Conservation (phyloP, 2,113 vertebrate genomes). For the Oxyura jamaicensis region DNA sequence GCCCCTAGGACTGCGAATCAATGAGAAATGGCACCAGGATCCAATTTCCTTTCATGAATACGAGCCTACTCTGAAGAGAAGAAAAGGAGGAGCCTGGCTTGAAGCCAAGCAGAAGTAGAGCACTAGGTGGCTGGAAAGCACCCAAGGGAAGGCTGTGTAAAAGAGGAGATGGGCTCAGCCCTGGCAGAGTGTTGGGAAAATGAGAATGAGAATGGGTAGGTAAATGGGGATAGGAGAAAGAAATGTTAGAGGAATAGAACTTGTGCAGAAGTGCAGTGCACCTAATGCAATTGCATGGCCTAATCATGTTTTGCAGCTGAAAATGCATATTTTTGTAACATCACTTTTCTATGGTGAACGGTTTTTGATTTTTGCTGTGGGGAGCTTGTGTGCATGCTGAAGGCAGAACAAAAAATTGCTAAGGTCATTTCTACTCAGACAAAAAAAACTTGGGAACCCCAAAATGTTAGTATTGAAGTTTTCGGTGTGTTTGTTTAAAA, state of each 20-base stretch:
- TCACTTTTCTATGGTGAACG: neutral
- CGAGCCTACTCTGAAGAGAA: neutral
- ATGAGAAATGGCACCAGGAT: neutral
- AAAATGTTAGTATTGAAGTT: neutral
- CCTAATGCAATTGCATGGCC: neutral
- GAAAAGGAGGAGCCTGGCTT: neutral
- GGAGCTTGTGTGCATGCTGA: neutral
- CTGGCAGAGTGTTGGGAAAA: neutral
- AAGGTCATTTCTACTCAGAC: neutral
- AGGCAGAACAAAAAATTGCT: neutral
- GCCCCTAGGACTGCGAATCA: neutral
- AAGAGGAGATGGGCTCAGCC: neutral
- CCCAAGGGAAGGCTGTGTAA: neutral
- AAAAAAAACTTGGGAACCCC: neutral
- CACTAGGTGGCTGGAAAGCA: neutral
- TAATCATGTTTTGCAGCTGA: neutral
- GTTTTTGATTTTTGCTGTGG: neutral
- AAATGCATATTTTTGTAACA: neutral
- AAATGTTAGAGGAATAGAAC: neutral
- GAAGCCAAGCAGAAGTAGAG: neutral
- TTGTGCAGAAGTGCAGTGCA: neutral
- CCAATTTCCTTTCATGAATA: neutral
- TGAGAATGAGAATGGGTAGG: fast-evolving
- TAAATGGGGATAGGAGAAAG: neutral
- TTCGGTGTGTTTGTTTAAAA: neutral